phyloP scores from a whole-genome alignment of 2,113 vertebrate species.

The Xenotilapia longispinis region DNA sequence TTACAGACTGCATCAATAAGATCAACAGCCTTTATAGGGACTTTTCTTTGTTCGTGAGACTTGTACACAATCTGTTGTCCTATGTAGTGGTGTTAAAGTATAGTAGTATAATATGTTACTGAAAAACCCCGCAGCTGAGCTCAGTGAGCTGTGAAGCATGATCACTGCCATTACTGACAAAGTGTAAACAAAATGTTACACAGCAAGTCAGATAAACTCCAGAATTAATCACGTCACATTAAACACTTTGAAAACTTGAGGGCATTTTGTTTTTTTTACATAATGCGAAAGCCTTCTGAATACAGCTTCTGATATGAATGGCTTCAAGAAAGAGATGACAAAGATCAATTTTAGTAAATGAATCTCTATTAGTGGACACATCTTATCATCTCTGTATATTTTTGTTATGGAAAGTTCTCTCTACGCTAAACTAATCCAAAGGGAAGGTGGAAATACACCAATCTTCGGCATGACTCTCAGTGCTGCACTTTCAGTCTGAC shows the following conservation, averaged over 20 bases:
- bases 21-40: not conserved
- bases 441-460: not conserved
- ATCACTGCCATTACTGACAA: not conserved
- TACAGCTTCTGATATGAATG: not conserved
- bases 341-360: not conserved
- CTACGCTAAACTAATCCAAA: not conserved
- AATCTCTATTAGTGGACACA: not conserved
- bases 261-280: not conserved
- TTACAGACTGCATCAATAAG: not conserved
- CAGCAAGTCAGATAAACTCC: not conserved
- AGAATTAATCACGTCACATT: not conserved
- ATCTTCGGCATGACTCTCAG: not conserved
- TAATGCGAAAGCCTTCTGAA: not conserved
- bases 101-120: accelerated
- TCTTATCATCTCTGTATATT: not conserved
- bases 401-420: not conserved
- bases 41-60: accelerated
- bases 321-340: not conserved
- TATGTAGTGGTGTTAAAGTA: not conserved
- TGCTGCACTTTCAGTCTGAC: not conserved
- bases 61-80: not conserved
- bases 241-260: not conserved
- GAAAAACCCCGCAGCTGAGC: not conserved
- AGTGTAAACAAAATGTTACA: not conserved
- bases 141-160: not conserved